Evolutionary conservation across 1,140 invertebrate genomes (phyloP).

Genomic region (Meloidogyne chitwoodi): DNA sequence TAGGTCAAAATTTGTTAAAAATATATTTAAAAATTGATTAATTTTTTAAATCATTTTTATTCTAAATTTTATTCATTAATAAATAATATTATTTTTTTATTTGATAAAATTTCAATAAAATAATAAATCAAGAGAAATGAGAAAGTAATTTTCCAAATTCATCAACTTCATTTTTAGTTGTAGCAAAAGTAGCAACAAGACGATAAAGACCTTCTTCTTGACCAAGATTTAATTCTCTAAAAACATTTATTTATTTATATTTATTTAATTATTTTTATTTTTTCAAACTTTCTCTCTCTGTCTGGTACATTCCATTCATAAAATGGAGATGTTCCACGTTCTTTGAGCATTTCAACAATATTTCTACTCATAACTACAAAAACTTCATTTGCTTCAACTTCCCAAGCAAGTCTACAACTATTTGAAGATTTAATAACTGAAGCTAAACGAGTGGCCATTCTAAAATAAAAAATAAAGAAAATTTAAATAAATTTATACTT

Average conservation of each 20-base stretch:
- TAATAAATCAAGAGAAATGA: background rate
- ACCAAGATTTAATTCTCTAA: background rate
- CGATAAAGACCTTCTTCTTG: conserved; percentile 21
- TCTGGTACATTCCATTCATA: conserved; percentile 26
- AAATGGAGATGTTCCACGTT: conserved; percentile 8
- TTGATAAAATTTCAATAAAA: no score
- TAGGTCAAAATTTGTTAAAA: background rate
- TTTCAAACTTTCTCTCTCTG: background rate
- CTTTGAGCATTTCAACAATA: conserved; percentile 6
- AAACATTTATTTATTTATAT: background rate
- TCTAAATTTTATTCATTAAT: no score
- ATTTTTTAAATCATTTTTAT: no score
- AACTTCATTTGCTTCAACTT: conserved; percentile 20
- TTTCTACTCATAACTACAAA: conserved; percentile 22
- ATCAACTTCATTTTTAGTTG: conserved; percentile 10
- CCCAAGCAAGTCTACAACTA: conserved; percentile 17
- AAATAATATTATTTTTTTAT: no score
- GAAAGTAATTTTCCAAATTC: background rate
- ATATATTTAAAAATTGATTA: no score
- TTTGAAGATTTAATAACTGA: background rate
- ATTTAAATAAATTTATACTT: background rate
- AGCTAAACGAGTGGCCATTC: conserved; percentile 12
- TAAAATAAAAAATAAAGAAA: background rate
- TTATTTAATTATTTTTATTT: background rate
- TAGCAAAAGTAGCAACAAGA: conserved; percentile 22